Evolutionary conservation across 1,140 invertebrate genomes (phyloP), one percentile per base, ranked within the genome.

Genomic region (Pseudobourletiella spinata): DNA sequence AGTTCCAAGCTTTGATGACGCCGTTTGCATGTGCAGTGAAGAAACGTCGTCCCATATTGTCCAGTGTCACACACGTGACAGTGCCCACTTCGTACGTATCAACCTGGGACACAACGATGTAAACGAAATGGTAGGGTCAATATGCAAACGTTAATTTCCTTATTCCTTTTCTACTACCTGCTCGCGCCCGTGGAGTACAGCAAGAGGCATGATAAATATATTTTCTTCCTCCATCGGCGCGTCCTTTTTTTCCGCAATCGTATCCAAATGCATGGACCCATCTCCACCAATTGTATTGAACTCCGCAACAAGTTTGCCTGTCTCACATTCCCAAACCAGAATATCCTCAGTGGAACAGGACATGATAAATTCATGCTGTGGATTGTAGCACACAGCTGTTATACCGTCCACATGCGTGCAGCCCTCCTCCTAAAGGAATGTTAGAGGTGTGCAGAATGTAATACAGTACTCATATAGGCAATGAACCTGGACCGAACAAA

Each of bases 231-330:
- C 61, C 55, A 63, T 50, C 18, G 54, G 39, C 15, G 39, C 11
- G 18, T 63, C 61, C 20, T 42, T 16, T 18, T 63, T 63, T 20
- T 16, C 54, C 11, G 28, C 29, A 52, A 63, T 63, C 4, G 61
- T 63, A 25, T 63, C 61, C 61, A 63, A 58, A 52, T 63, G 61
- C 61, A 63, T 63, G 4, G 54, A 58, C 2, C 61, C 61, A 39
- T 63, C 61, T 6, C 61, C 61, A 14, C 61, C 61, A 26, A 63
- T 63, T 18, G 61, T 63, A 29, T 63, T 63, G 30, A 63, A 63
- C 51, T 63, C 55, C 3, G 52, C 42, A 16, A 63, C 54, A 16
- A 44, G 25, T n/a, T 51, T 51, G 11, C 61, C 61, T 35, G 61
- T 50, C 6, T 51, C 20, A 30, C 43, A 51, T 20, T 63, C 56